Percentiles rank a stretch among this genome's conserved stretches.
Conservation (phyloP, 1,140 invertebrate species). For the Atopsyche davidsoni region DNA sequence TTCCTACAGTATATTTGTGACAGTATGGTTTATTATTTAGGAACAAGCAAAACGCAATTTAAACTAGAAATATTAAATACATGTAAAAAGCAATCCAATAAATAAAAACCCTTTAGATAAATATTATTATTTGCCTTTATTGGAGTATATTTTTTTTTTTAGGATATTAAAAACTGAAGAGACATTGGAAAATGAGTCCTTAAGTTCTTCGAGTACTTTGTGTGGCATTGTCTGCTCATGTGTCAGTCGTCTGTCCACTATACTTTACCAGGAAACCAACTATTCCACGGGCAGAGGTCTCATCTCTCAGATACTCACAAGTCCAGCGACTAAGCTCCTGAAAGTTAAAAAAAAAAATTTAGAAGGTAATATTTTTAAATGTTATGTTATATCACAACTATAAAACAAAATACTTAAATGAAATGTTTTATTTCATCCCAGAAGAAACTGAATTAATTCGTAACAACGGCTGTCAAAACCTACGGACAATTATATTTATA, state of each 20-base stretch:
- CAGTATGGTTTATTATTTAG: too few species aligned
- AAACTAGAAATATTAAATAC: too few species aligned
- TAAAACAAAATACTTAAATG: too few species aligned
- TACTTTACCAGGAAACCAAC: slow-evolving; percentile 14
- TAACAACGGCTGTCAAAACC: neutral
- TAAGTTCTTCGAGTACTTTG: neutral
- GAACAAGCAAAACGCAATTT: too few species aligned
- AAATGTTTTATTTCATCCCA: too few species aligned
- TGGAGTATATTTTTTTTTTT: slow-evolving; percentile 6
- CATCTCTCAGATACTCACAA: slow-evolving; percentile 17
- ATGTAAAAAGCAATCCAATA: too few species aligned
- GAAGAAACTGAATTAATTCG: slow-evolving; percentile 2
- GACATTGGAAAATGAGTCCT: neutral
- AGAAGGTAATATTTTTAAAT: slow-evolving; percentile 19
- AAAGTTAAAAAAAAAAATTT: slow-evolving; percentile 14
- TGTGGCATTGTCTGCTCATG: slow-evolving; percentile 16
- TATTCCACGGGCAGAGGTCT: slow-evolving; percentile 19
- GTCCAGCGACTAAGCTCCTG: slow-evolving; percentile 14
- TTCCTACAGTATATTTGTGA: too few species aligned
- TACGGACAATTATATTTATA: too few species aligned
- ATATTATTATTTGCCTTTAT: neutral
- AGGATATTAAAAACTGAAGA: slow-evolving; percentile 15
- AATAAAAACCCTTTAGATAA: too few species aligned
- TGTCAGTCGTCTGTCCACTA: slow-evolving; percentile 11
- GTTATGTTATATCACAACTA: too few species aligned